A percentile compares a stretch with the other conserved stretches of the same genome.
Evolutionary conservation across 2,113 vertebrate genomes (phyloP).

Genomic region (Sturnira hondurensis): DNA sequence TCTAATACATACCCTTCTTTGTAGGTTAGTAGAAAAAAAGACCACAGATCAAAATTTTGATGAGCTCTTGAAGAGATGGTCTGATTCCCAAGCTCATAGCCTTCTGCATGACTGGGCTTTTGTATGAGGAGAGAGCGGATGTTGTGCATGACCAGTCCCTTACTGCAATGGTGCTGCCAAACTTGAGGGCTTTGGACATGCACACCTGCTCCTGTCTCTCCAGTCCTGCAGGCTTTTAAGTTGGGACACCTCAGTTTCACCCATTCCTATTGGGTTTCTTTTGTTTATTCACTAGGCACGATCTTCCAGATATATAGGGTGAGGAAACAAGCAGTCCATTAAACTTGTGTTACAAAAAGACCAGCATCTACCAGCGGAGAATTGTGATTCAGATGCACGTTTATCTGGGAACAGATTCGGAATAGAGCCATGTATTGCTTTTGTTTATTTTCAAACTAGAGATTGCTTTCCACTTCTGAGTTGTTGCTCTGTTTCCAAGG

Average conservation of each 20-base stretch:
- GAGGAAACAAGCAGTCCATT: background rate
- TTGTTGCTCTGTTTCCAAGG: background rate
- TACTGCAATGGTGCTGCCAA: background rate
- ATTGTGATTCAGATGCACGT: background rate
- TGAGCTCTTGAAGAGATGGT: background rate
- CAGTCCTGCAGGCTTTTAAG: background rate
- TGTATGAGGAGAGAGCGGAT: background rate
- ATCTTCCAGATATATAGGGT: background rate
- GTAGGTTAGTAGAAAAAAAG: background rate
- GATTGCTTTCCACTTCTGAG: background rate
- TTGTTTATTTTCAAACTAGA: slow-evolving; percentile 8
- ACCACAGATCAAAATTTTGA: background rate
- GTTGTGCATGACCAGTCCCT: background rate
- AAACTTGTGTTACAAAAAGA: background rate
- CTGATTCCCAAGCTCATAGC: background rate
- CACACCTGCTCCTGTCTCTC: background rate
- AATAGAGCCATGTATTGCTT: background rate
- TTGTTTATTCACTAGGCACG: background rate
- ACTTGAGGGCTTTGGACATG: background rate
- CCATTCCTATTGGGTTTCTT: background rate
- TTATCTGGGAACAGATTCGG: background rate
- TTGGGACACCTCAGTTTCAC: background rate
- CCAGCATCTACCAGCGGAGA: background rate
- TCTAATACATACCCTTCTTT: background rate
- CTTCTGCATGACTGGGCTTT: background rate